Percentiles rank a stretch among this genome's conserved stretches.
phyloP scores from a whole-genome alignment of 92 coral and sea anemone genomes.

The Isaurus tuberculatus region DNA sequence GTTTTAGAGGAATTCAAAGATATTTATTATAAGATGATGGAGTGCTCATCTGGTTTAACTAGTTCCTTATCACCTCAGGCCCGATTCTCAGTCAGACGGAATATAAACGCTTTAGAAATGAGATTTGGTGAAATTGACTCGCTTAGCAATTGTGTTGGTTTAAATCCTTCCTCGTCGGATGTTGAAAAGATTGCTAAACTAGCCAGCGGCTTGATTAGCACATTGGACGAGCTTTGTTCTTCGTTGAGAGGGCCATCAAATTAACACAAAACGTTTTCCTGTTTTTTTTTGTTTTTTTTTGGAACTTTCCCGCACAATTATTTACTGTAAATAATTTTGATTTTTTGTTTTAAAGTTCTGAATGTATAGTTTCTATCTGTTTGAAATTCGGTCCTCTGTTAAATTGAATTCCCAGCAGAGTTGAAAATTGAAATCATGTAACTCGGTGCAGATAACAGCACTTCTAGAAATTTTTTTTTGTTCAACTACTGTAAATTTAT shows the following conservation, averaged over 20 bases:
- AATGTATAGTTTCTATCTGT: not conserved
- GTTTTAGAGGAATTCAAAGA: constrained; percentile 64
- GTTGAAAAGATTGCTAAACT: constrained; percentile 82
- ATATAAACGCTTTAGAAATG: constrained; percentile 76
- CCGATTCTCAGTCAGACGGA: constrained; percentile 80
- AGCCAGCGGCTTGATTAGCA: constrained; percentile 66
- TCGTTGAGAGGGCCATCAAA: constrained; percentile 71
- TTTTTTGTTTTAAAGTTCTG: not conserved
- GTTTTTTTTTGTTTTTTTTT: not conserved
- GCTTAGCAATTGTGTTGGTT: constrained; percentile 73
- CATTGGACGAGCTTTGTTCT: constrained; percentile 68
- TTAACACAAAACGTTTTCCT: constrained; percentile 2
- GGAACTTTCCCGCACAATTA: not conserved
- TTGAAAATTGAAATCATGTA: too few species aligned
- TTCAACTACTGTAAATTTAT: not conserved
- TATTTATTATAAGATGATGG: constrained; percentile 75
- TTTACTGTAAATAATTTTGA: not conserved
- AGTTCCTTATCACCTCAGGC: constrained; percentile 88
- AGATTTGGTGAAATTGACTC: constrained; percentile 82
- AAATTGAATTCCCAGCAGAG: not conserved
- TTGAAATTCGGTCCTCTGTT: not conserved
- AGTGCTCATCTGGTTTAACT: constrained; percentile 75
- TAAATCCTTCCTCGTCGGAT: constrained; percentile 73
- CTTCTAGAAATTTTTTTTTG: not conserved
- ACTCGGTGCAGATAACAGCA: not conserved